Conservation (phyloP, 1,140 invertebrate genomes). For the Limonius californicus region DNA sequence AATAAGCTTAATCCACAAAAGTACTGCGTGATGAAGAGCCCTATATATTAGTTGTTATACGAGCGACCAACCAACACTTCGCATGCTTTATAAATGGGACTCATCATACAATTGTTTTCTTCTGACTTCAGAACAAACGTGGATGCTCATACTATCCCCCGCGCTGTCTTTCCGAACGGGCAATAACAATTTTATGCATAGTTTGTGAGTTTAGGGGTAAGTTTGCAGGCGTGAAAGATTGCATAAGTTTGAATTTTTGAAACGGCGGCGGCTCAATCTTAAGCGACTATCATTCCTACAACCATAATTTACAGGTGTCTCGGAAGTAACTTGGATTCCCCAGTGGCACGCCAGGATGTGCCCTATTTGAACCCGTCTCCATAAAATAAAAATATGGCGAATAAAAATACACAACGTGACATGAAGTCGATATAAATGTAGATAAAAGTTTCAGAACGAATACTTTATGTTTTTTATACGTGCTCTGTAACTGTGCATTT, state of each 20-base stretch:
- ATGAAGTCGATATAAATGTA: slow-evolving; percentile 27
- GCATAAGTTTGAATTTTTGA: neutral
- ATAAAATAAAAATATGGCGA: slow-evolving; percentile 35
- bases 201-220: neutral
- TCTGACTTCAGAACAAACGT: neutral
- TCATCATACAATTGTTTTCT: slow-evolving; percentile 3
- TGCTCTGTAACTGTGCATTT: slow-evolving; percentile 9
- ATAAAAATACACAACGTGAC: slow-evolving; percentile 33
- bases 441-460: slow-evolving; percentile 25
- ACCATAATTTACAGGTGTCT: slow-evolving; percentile 18
- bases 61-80: slow-evolving; percentile 9
- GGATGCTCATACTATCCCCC: neutral
- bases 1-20: slow-evolving; percentile 34
- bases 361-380: slow-evolving; percentile 28
- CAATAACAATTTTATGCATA: neutral
- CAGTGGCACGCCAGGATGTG: slow-evolving; percentile 23
- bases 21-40: slow-evolving; percentile 33
- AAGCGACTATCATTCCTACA: neutral
- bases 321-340: slow-evolving; percentile 26
- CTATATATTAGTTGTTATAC: slow-evolving; percentile 30
- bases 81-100: neutral
- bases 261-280: neutral
- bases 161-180: neutral
- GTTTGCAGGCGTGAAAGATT: neutral
- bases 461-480: slow-evolving; percentile 29